phyloP scores from a whole-genome alignment of 2,888 invertebrate species.

The Hydriomena furcata region DNA sequence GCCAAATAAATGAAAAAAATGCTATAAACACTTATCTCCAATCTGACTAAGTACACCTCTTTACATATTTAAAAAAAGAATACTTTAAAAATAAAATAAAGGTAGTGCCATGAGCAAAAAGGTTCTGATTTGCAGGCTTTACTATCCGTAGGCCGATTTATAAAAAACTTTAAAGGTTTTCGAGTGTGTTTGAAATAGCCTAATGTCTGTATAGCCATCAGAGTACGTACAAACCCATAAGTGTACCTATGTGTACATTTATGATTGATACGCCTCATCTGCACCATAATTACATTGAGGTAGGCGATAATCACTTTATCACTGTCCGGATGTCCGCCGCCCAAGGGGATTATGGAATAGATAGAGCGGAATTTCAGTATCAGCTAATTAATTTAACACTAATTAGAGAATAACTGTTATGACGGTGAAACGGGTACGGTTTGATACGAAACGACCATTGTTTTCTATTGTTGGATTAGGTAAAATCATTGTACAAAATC shows the following conservation, averaged over 20 bases:
- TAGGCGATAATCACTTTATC: slow-evolving; percentile 62
- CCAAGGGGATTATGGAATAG: slow-evolving; percentile 27
- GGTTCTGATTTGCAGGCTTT: too few species aligned
- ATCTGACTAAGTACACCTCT: too few species aligned
- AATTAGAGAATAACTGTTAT: slow-evolving; percentile 42
- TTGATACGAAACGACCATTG: slow-evolving; percentile 36
- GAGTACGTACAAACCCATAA: neutral
- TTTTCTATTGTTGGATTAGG: slow-evolving; percentile 37
- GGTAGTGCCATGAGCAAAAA: too few species aligned
- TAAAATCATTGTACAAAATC: slow-evolving; percentile 9
- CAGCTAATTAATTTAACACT: slow-evolving; percentile 35
- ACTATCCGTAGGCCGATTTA: too few species aligned
- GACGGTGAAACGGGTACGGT: slow-evolving; percentile 38
- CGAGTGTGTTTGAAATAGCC: too few species aligned
- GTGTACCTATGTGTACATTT: slow-evolving; percentile 13
- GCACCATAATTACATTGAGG: slow-evolving; percentile 45
- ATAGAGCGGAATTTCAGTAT: slow-evolving; percentile 26
- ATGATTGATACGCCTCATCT: slow-evolving; percentile 47
- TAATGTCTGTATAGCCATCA: too few species aligned
- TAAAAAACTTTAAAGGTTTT: too few species aligned
- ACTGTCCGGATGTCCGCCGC: slow-evolving; percentile 32
- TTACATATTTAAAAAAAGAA: too few species aligned
- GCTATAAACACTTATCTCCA: too few species aligned
- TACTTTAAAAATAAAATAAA: too few species aligned
- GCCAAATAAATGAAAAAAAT: too few species aligned